Conservation (phyloP, 2,113 vertebrate species). For the Chionomys nivalis region DNA sequence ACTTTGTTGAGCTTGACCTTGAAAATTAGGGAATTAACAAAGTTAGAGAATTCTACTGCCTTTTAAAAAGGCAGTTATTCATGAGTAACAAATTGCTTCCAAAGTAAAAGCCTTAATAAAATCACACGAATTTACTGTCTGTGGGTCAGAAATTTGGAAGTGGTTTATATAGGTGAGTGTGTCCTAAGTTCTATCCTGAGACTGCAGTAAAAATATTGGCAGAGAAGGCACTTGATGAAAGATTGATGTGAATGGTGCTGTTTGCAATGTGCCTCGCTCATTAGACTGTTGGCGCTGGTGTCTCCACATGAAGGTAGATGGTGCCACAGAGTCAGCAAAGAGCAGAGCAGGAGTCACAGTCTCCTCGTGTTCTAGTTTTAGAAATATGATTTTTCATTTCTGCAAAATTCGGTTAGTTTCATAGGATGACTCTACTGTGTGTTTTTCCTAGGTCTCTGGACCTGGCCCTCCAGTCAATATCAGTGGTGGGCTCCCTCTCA, state of each 20-base stretch:
- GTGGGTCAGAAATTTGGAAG: neutral
- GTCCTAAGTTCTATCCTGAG: neutral
- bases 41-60: neutral
- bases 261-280: neutral
- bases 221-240: neutral
- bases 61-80: neutral
- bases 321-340: neutral
- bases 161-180: neutral
- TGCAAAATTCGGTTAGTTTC: neutral
- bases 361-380: neutral
- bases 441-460: neutral
- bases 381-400: neutral
- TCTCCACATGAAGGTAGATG: neutral
- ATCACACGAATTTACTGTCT: neutral
- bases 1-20: neutral
- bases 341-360: neutral
- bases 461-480: neutral
- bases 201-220: neutral
- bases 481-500: too few species aligned
- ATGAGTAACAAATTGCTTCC: neutral
- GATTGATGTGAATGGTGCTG: neutral
- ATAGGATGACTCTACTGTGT: neutral
- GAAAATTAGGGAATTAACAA: neutral
- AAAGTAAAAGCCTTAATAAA: neutral
- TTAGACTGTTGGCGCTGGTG: neutral